phyloP scores from a whole-genome alignment of 2,888 invertebrate genomes.

The Eubasilissa splendida region DNA sequence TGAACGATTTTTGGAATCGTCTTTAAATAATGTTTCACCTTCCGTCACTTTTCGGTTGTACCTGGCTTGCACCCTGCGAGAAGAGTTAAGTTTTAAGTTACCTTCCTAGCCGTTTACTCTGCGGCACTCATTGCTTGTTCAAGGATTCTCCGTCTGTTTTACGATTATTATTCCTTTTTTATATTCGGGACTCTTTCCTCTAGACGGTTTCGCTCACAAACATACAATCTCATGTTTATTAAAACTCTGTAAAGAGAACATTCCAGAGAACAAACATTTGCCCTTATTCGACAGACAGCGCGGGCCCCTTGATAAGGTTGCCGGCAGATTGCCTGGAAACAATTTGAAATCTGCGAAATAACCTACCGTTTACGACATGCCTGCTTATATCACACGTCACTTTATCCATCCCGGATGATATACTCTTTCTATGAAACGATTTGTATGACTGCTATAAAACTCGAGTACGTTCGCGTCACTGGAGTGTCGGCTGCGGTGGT shows the following conservation, averaged over 20 bases:
- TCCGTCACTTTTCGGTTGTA: no score
- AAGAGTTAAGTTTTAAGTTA: no score
- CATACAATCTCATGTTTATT: conserved; percentile 40
- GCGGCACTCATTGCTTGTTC: conserved; percentile 15
- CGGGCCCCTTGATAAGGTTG: conserved; percentile 36
- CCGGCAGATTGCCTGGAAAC: conserved; percentile 30
- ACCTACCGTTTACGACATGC: conserved; percentile 15
- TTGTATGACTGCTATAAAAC: conserved; percentile 13
- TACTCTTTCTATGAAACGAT: conserved; percentile 36
- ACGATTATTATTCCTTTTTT: conserved; percentile 53
- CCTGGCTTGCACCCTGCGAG: no score
- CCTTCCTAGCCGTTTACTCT: neutral
- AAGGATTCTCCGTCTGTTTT: conserved; percentile 47
- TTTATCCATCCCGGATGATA: conserved; percentile 31
- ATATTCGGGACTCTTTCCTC: conserved; percentile 28
- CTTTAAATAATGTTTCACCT: no score
- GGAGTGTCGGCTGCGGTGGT: no score
- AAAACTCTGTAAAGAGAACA: conserved; percentile 27
- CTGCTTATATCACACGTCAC: conserved; percentile 41
- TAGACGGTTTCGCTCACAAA: neutral
- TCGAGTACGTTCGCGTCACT: neutral
- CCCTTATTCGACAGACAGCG: conserved; percentile 29
- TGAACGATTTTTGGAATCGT: no score
- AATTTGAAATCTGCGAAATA: conserved; percentile 14
- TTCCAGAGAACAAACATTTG: conserved; percentile 28